Conservation (phyloP, 2,797 vertebrate genomes). For the Huso huso region DNA sequence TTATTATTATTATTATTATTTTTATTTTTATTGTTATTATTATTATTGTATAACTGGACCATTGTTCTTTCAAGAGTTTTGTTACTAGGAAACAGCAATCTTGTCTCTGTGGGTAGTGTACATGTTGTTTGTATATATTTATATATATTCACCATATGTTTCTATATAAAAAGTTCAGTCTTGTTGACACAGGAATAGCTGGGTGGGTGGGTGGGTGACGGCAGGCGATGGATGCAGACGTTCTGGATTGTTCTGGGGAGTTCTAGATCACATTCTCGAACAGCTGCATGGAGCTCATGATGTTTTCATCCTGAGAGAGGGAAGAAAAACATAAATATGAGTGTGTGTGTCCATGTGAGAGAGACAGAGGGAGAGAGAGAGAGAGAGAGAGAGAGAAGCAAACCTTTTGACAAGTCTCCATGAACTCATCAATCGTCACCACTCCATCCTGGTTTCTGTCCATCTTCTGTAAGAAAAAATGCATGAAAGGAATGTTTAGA, state of each 20-base stretch:
- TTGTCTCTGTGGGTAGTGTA: not conserved
- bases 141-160: not conserved
- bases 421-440: slow-evolving; percentile 96
- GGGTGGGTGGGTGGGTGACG: slow-evolving; percentile 1
- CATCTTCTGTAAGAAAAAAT: slow-evolving; percentile 76
- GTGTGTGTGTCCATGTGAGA: not conserved
- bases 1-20: too few relatives aligned
- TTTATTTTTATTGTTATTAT: too few relatives aligned
- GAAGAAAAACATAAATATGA: not conserved
- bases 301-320: slow-evolving; percentile 74
- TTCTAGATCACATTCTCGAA: slow-evolving; percentile 85
- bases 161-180: slow-evolving; percentile 11
- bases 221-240: slow-evolving; percentile 12
- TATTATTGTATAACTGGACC: not conserved
- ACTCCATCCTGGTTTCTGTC: slow-evolving; percentile 89
- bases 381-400: slow-evolving; percentile 11
- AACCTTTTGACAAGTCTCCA: slow-evolving; percentile 94
- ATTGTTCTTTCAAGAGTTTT: not conserved
- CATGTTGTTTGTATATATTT: not conserved
- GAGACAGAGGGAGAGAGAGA: not conserved
- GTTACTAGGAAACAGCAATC: not conserved
- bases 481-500: too few relatives aligned
- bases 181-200: slow-evolving; percentile 11
- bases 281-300: slow-evolving; percentile 94
- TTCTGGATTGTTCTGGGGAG: slow-evolving; percentile 4